phyloP scores from a whole-genome alignment of 2,888 invertebrate genomes.

The Mythimna impura region DNA sequence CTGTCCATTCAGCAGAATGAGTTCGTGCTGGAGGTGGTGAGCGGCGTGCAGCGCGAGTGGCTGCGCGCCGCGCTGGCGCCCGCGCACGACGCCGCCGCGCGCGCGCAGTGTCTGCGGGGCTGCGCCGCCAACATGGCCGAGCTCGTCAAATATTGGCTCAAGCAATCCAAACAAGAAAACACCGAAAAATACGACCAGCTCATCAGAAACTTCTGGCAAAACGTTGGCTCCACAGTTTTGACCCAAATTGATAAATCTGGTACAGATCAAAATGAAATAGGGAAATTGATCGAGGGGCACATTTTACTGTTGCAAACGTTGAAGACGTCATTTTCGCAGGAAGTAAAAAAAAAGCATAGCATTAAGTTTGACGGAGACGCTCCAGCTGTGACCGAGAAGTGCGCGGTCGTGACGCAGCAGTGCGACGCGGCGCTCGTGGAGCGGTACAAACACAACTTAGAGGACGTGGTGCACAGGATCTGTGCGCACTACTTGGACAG shows the following conservation, averaged over 20 bases:
- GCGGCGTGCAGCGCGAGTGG: conserved; percentile 77
- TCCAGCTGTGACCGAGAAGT: conserved; percentile 1
- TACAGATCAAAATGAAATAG: conserved; percentile 77
- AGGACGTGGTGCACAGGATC: conserved; percentile 82
- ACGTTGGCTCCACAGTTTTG: conserved; percentile 74
- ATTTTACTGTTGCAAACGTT: conserved; percentile 75
- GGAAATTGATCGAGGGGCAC: conserved; percentile 83
- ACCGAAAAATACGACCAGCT: conserved; percentile 76
- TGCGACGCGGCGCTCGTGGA: conserved; percentile 67
- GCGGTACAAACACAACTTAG: conserved; percentile 84
- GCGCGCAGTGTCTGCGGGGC: conserved; percentile 73
- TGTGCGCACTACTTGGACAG: conserved; percentile 90
- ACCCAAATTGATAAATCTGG: conserved; percentile 81
- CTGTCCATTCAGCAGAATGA: conserved; percentile 71
- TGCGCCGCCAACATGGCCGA: conserved; percentile 74
- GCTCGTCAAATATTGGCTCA: conserved; percentile 80
- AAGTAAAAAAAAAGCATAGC: conserved; percentile 71
- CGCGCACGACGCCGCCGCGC: conserved; percentile 55
- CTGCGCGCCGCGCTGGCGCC: conserved; percentile 66
- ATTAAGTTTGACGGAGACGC: conserved; percentile 76
- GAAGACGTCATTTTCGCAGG: conserved; percentile 70
- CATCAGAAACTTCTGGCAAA: conserved; percentile 83
- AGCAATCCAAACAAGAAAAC: conserved; percentile 69
- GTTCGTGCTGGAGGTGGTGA: conserved; percentile 68
- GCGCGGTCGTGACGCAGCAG: conserved; percentile 10